These are phyloP conservation scores for Kryptopterus vitreolus DNA, from an alignment of 2,797 vertebrate species.

Conservation along the genomic window DNA sequence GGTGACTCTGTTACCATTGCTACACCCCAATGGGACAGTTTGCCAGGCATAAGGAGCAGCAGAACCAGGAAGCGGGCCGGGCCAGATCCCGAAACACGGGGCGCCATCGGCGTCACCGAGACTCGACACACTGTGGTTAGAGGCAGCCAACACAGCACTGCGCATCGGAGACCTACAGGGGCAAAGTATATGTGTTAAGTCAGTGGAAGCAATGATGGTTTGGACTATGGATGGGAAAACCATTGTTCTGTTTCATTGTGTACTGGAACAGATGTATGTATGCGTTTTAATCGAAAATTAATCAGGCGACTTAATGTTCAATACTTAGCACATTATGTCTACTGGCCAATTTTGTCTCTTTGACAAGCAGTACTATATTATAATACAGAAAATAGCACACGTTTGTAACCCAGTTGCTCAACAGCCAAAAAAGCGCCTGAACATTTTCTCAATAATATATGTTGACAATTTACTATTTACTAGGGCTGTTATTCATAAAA, in stretches of 20 bases:
- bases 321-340: background rate
- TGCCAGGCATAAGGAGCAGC: constrained; percentile 71
- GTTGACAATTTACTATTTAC: too few relatives aligned
- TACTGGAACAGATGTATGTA: too few relatives aligned
- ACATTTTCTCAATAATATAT: background rate
- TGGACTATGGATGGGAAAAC: too few relatives aligned
- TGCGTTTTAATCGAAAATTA: too few relatives aligned
- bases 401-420: background rate
- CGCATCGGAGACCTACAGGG: constrained; percentile 69
- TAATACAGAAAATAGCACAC: background rate
- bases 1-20: constrained; percentile 71
- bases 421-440: background rate
- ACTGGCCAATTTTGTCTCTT: background rate
- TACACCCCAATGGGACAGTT: constrained; percentile 66
- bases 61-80: constrained; percentile 78
- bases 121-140: constrained; percentile 63
- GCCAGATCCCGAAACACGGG: constrained; percentile 66
- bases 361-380: too few relatives aligned
- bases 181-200: background rate
- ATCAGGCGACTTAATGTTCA: background rate
- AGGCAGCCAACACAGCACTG: constrained; percentile 68
- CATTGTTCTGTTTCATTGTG: too few relatives aligned
- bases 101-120: constrained; percentile 75
- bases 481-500: too few relatives aligned
- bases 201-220: background rate